A percentile compares a stretch with the other conserved stretches of the same genome.
Evolutionary conservation across 2,888 invertebrate genomes (phyloP).

Genomic region (Andrena fulva): DNA sequence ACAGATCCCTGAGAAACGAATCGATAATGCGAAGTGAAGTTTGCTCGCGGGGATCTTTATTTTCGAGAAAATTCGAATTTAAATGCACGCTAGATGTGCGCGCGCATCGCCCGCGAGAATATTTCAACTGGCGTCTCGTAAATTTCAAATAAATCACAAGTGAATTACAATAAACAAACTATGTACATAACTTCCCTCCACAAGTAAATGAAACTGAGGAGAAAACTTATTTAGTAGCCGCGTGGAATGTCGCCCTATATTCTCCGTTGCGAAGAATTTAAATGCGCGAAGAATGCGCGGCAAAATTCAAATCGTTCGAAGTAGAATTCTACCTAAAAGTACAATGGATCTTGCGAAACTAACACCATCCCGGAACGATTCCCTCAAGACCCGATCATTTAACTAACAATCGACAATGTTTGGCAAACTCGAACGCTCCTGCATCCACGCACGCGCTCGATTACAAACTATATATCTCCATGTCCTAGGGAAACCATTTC

Average conservation of each 20-base stretch:
- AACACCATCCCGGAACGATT: background rate
- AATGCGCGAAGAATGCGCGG: no score
- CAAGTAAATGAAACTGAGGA: no score
- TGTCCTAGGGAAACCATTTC: background rate
- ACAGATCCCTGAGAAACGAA: background rate
- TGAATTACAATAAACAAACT: no score
- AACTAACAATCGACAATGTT: background rate
- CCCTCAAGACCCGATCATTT: background rate
- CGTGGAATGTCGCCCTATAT: no score
- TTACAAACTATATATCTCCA: conserved; percentile 3
- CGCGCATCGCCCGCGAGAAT: no score
- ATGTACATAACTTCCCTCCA: no score
- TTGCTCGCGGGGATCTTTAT: background rate
- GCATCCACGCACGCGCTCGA: conserved; percentile 2
- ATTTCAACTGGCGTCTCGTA: no score
- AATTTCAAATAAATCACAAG: no score
- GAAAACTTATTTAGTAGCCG: no score
- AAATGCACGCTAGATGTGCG: background rate
- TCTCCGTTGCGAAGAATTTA: no score
- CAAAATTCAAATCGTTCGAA: no score
- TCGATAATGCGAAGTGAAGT: background rate
- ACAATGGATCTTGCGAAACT: background rate
- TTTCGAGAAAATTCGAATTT: conserved; percentile 3
- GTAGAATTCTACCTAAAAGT: background rate
- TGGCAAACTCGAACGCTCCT: background rate